Percentiles rank a stretch among this genome's conserved stretches.
phyloP scores from a whole-genome alignment of 2,888 invertebrate genomes.

The Plagodis dolabraria region DNA sequence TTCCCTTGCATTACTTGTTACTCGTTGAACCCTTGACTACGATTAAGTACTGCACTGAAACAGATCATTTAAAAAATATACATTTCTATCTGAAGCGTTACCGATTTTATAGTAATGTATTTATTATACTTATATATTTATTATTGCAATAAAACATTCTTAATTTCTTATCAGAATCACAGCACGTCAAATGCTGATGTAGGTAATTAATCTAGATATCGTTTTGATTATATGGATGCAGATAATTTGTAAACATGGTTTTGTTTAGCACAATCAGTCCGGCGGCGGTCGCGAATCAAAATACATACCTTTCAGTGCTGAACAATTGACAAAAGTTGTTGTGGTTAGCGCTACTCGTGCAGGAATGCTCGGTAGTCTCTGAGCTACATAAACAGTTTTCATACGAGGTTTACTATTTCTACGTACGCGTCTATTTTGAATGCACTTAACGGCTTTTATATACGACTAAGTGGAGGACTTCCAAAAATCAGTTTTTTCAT shows the following conservation, averaged over 20 bases:
- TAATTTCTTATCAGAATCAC: conserved; percentile 38
- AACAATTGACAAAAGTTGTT: conserved; percentile 74
- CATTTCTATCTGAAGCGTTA: too few species aligned
- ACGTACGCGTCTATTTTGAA: conserved; percentile 20
- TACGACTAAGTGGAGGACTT: neutral
- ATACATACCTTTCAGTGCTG: conserved; percentile 50
- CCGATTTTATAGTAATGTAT: too few species aligned
- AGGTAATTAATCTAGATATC: conserved; percentile 58
- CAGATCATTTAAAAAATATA: too few species aligned
- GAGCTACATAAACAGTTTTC: conserved; percentile 40
- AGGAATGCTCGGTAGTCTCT: conserved; percentile 56
- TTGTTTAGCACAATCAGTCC: conserved; percentile 63
- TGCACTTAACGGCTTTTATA: conserved; percentile 13
- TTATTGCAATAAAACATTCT: conserved; percentile 5
- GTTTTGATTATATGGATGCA: conserved; percentile 61
- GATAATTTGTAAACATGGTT: conserved; percentile 78
- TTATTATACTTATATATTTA: neutral
- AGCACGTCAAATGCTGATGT: conserved; percentile 31
- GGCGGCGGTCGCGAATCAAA: conserved; percentile 56
- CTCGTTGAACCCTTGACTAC: too few species aligned
- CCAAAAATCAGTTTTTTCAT: conserved; percentile 32
- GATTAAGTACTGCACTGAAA: too few species aligned
- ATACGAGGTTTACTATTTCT: conserved; percentile 38
- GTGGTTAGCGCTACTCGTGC: conserved; percentile 56
- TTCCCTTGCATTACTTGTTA: too few species aligned